Percentiles rank a stretch among this genome's conserved stretches.
phyloP scores from a whole-genome alignment of 2,113 vertebrate species.

The Cebidichthys violaceus region DNA sequence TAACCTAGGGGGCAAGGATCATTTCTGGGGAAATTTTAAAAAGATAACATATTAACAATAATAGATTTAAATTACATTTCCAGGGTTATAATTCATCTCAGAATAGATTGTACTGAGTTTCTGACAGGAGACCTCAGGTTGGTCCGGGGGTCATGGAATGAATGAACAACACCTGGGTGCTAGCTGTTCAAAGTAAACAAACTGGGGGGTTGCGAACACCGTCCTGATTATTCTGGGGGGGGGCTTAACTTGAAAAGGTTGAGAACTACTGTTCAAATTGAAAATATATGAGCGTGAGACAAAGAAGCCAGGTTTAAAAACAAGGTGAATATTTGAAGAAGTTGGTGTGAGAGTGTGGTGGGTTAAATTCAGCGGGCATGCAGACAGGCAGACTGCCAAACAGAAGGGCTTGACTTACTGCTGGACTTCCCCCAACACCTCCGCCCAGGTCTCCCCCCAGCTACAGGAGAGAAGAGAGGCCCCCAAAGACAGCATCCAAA shows the following conservation, averaged over 20 bases:
- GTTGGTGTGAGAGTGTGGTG: constrained; percentile 4
- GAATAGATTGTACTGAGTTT: too few species aligned
- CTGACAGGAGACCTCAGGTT: too few species aligned
- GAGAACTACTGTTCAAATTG: background rate
- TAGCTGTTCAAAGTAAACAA: too few species aligned
- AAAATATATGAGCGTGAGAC: background rate
- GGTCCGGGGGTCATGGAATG: too few species aligned
- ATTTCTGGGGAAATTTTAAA: background rate
- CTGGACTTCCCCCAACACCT: constrained; percentile 99
- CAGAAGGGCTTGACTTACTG: constrained; percentile 92
- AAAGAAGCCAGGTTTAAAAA: constrained; percentile 18
- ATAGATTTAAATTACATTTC: background rate
- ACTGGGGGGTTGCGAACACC: too few species aligned
- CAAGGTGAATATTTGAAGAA: background rate
- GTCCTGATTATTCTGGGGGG: too few species aligned
- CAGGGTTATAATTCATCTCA: too few species aligned
- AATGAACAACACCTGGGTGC: too few species aligned
- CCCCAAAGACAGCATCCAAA: constrained; percentile 76
- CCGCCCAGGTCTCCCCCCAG: constrained; percentile 99
- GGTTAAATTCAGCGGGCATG: constrained; percentile 49
- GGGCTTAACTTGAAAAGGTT: too few species aligned
- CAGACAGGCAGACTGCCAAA: constrained; percentile 60
- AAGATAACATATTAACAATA: background rate
- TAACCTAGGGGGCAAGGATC: background rate
- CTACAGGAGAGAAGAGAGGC: constrained; percentile 86